Evolutionary conservation across 64 coral and sea anemone species (phyloP).

Genomic region (Hydrozoanthus tunicans): DNA sequence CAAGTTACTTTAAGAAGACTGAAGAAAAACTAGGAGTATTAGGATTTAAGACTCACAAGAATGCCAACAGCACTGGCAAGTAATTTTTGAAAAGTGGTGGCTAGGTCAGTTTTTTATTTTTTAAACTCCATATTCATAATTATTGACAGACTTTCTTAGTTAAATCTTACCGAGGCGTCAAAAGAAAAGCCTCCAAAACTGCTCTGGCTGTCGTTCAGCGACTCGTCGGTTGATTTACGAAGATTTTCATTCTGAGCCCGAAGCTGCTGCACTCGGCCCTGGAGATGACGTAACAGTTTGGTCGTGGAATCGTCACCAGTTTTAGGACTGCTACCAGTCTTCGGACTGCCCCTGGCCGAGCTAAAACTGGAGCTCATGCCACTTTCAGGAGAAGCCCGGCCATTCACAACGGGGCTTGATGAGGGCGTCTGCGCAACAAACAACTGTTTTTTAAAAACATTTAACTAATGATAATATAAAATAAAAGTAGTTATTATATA

Average conservation of each 20-base stretch:
- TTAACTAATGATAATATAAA: too few relatives aligned
- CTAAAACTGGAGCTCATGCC: conserved; percentile 90
- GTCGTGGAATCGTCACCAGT: conserved; percentile 80
- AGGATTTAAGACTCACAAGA: too few relatives aligned
- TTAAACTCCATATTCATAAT: too few relatives aligned
- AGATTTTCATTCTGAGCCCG: conserved; percentile 89
- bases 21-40: too few relatives aligned
- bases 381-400: conserved; percentile 74
- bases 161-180: conserved; percentile 58
- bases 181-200: conserved; percentile 63
- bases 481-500: too few relatives aligned
- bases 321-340: conserved; percentile 73
- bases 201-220: conserved; percentile 87
- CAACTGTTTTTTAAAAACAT: background rate
- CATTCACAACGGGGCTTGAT: conserved; percentile 83
- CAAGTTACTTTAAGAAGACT: too few relatives aligned
- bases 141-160: background rate
- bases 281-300: conserved; percentile 87
- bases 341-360: conserved; percentile 73
- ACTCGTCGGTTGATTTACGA: conserved; percentile 73
- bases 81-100: too few relatives aligned
- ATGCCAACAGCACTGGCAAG: too few relatives aligned
- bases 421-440: conserved; percentile 9
- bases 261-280: conserved; percentile 89
- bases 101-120: too few relatives aligned